Base-by-base conservation (phyloP, 2,888 invertebrate species). In the Deladenus siricidicola region DNA sequence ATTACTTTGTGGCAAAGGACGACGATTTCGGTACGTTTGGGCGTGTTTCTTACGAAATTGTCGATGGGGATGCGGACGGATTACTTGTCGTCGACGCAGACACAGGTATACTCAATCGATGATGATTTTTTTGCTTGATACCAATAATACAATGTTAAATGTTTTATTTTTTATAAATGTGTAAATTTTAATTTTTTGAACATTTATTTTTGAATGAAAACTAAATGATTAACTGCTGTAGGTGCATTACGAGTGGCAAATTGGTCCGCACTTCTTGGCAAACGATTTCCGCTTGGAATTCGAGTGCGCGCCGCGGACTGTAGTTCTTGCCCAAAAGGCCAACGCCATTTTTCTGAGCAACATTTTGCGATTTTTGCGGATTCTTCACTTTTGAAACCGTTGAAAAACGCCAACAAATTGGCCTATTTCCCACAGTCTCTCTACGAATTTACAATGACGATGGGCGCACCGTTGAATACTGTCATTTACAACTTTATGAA, bases 1-100 rank as follows among this genome's bases (percentile, higher is more conserved):
- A 70, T 54, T 61, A 63, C 23, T 67, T 71, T 29, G 67, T 70
- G 8, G 70, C 70, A 4, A 45, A 28, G 3, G 70, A 70, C 44
- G 19, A 45, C n/a, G 70, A 70, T 54, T 24, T 58, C 2, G 63
- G 65, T 6, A 49, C 14, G 3, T 63, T 54, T 42, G 58, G 59
- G 6, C 50, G 48, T 3, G 42, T 69, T 10, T 42, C 34, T 19
- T 69, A 65, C 48, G 57, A 58, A 47, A 56, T 70, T 14, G 39
- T 63, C 17, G 49, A 57, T n/a, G 55, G 54, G 1, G 52, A 69
- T 47, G 14, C 50, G 3, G 51, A 34, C 4, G 39, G 60, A 28
- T 17, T 29, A 14, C 66, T 60, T 19, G 30, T 28, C 4, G 30
- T 66, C 10, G 52, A 58, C 26, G 44, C 45, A 17, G 26, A 28